Percentiles rank a stretch among this genome's conserved stretches.
These are phyloP conservation scores for Trachymyrmex cornetzi DNA, from an alignment of 1,140 invertebrate species.

Conservation along the genomic window DNA sequence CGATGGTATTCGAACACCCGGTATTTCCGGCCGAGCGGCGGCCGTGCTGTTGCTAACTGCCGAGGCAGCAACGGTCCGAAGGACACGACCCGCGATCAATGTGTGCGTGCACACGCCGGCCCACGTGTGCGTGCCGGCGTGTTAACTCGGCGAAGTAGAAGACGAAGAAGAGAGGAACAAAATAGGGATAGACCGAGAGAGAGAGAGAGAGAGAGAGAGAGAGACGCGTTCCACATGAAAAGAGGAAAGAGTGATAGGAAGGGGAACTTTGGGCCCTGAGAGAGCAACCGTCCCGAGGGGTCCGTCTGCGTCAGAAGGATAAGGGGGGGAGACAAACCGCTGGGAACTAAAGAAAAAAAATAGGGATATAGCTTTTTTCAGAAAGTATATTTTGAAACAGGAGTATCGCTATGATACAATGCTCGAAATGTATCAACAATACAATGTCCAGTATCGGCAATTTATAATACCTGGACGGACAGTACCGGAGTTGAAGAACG, in stretches of 20 bases:
- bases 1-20: constrained; percentile 78
- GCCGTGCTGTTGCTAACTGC: constrained; percentile 83
- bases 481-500: background rate
- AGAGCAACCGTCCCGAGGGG: constrained; percentile 31
- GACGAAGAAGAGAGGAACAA: constrained; percentile 28
- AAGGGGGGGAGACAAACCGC: background rate
- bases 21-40: constrained; percentile 78
- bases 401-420: background rate
- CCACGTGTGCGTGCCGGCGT: constrained; percentile 53
- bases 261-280: constrained; percentile 37
- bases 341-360: constrained; percentile 24
- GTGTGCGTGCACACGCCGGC: constrained; percentile 11
- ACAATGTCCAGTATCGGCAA: background rate
- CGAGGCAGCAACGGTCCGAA: constrained; percentile 79
- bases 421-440: too few relatives aligned
- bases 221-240: background rate
- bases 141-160: constrained; percentile 54
- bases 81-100: constrained; percentile 66
- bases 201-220: background rate
- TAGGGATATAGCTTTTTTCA: background rate
- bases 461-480: background rate
- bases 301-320: background rate
- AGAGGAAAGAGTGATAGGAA: background rate
- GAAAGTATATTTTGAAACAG: background rate
- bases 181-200: constrained; percentile 26